Evolutionary conservation across 2,113 vertebrate genomes (phyloP).

Genomic region (Sciurus niger): DNA sequence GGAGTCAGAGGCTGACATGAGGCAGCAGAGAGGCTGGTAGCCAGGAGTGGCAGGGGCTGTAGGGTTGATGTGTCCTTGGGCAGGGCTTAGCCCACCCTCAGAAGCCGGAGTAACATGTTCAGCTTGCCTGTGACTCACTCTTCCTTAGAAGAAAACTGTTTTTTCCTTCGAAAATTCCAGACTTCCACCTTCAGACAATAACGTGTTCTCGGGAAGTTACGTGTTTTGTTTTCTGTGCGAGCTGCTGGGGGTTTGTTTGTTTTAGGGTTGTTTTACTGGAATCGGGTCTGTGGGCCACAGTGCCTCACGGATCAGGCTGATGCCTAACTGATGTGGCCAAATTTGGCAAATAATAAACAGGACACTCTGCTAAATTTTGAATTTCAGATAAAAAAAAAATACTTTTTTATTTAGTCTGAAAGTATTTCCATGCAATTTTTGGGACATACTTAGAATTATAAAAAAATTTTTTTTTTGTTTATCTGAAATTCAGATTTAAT

Average conservation of each 20-base stretch:
- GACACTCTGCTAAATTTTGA: neutral
- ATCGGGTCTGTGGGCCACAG: neutral
- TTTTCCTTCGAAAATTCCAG: constrained; percentile 82
- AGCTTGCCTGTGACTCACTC: constrained; percentile 71
- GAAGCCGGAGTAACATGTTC: constrained; percentile 7
- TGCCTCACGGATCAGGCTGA: neutral
- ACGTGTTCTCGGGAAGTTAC: constrained; percentile 72
- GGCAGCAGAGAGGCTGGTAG: neutral
- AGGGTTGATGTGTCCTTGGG: neutral
- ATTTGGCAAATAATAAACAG: neutral
- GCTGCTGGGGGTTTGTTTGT: constrained; percentile 28
- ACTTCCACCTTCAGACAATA: constrained; percentile 81
- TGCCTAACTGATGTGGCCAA: neutral
- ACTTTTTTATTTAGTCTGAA: neutral
- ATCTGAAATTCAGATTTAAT: constrained; percentile 11
- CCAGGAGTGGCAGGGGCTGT: neutral
- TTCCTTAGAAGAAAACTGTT: constrained; percentile 79
- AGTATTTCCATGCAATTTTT: neutral
- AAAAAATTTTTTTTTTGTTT: neutral
- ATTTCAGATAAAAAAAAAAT: neutral
- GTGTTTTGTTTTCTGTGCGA: constrained; percentile 61
- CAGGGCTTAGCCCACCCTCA: neutral
- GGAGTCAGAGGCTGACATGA: neutral
- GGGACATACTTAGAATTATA: neutral
- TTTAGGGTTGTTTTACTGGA: neutral